Evolutionary conservation across 2,113 vertebrate genomes (phyloP), one percentile per base, ranked within the genome.

Genomic region (Cepphus grylle): DNA sequence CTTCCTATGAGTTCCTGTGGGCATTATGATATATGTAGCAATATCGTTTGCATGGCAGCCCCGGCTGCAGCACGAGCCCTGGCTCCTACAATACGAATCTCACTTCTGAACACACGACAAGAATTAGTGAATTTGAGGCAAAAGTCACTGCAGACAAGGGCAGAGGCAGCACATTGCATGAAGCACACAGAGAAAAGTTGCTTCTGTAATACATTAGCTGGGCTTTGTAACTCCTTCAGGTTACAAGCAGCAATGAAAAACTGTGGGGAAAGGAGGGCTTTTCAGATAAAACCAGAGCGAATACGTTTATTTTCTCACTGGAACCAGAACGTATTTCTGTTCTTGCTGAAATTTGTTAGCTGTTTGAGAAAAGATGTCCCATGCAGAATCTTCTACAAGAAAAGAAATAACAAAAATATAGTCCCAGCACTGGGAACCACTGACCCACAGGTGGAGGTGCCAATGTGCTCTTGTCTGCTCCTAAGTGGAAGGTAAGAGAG

Each of bases 351-450:
- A 83, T 58, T 29, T 49, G 4, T 55, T 27, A 42, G 47, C 11
- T 72, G 25, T 45, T 76, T 47, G 19, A 77, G 42, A 42, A 4
- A 16, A 65, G 32, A 47, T 26, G 72, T 83, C 50, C 65, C 21
- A 53, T 6, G 25, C 10, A 80, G 34, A 80, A 56, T 69, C 16
- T 80, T 56, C 49, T 59, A 29, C 13, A 61, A 73, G 50, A 47
- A 69, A 71, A 91, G 7, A 55, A 56, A 25, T 47, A 49, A 11
- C 27, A 61, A 63, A 90, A 87, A 42, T 20, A 25, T 2, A 63
- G 49, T 7, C 10, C 56, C 4, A 1, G 18, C 30, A 40, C 5
- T 2, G 5, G 42, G 92, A 76, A 32, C 4, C 1, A 0, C 27
- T 50, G 14, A 21, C 16, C 13, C 2, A 3, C 18, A n/a, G 47